Conservation (phyloP, 2,113 vertebrate genomes). For the Tringa solitaria region DNA sequence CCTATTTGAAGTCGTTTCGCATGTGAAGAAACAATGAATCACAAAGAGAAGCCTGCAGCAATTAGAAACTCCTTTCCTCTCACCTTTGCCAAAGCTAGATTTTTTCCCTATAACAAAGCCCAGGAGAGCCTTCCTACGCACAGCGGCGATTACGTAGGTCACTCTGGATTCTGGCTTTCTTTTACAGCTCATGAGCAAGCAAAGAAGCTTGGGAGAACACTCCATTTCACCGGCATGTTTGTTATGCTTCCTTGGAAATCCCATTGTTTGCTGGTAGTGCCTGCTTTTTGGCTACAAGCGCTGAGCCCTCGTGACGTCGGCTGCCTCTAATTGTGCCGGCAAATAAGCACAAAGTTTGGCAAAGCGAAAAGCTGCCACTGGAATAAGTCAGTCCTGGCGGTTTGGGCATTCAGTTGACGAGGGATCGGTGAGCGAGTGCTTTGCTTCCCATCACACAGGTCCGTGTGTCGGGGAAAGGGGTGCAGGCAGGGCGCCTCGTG, state of each 20-base stretch:
- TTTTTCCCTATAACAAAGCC: constrained; percentile 49
- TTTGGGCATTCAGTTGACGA: not conserved
- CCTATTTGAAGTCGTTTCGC: not conserved
- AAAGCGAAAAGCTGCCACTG: not conserved
- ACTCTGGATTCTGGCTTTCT: not conserved
- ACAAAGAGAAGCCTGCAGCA: constrained; percentile 29
- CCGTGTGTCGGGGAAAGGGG: fast-evolving
- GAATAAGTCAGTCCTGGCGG: not conserved
- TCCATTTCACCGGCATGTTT: not conserved
- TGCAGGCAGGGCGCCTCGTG: not conserved
- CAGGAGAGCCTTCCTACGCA: constrained; percentile 39
- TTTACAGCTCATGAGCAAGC: constrained; percentile 27
- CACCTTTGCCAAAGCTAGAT: constrained; percentile 29
- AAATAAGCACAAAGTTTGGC: not conserved
- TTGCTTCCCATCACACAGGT: not conserved
- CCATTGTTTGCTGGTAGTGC: constrained; percentile 22
- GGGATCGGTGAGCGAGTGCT: not conserved
- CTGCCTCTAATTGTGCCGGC: not conserved
- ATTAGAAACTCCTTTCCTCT: constrained; percentile 56
- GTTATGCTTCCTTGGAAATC: constrained; percentile 46
- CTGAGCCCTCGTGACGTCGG: not conserved
- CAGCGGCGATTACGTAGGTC: not conserved
- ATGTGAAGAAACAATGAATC: constrained; percentile 50
- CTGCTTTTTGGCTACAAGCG: not conserved
- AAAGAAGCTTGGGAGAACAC: not conserved